Percentiles rank a stretch among this genome's conserved stretches.
These are phyloP conservation scores for Drosophila bipectinata DNA, from an alignment of 1,140 invertebrate genomes.

Conservation along the genomic window DNA sequence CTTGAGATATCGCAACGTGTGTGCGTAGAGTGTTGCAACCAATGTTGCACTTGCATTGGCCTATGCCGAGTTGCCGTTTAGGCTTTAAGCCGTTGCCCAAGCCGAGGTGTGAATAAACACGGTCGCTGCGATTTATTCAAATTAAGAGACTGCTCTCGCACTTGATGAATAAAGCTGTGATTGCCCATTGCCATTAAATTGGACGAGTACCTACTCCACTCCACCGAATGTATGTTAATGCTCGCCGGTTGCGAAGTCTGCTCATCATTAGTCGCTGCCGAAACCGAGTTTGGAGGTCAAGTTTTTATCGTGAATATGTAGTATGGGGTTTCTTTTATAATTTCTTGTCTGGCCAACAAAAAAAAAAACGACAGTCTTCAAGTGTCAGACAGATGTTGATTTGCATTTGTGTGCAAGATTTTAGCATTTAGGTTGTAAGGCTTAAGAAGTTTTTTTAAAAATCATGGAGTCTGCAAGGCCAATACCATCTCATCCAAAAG, in stretches of 20 bases:
- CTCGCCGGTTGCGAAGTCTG: constrained; percentile 34
- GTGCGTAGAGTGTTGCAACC: constrained; percentile 8
- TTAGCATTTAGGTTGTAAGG: too few relatives aligned
- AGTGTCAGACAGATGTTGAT: constrained; percentile 9
- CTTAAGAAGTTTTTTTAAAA: background rate
- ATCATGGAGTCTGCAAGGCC: background rate
- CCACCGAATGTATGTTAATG: constrained; percentile 69
- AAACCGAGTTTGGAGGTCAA: constrained; percentile 40
- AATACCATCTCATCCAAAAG: constrained; percentile 54
- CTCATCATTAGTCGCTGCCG: constrained; percentile 15
- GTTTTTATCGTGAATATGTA: constrained; percentile 34
- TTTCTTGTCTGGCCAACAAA: background rate
- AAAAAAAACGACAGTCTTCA: background rate
- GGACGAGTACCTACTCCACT: constrained; percentile 16
- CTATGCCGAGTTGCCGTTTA: background rate
- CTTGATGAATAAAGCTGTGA: constrained; percentile 29
- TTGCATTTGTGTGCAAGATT: background rate
- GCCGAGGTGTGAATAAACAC: constrained; percentile 4
- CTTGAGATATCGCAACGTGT: constrained; percentile 13
- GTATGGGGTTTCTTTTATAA: constrained; percentile 21
- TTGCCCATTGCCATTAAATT: constrained; percentile 30
- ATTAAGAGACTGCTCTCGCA: constrained; percentile 9
- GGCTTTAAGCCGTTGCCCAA: background rate
- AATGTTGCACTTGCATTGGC: constrained; percentile 7
- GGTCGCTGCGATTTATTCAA: constrained; percentile 12